Evolutionary conservation across 2,797 vertebrate genomes (phyloP).

Genomic region (Potorous gilbertii): DNA sequence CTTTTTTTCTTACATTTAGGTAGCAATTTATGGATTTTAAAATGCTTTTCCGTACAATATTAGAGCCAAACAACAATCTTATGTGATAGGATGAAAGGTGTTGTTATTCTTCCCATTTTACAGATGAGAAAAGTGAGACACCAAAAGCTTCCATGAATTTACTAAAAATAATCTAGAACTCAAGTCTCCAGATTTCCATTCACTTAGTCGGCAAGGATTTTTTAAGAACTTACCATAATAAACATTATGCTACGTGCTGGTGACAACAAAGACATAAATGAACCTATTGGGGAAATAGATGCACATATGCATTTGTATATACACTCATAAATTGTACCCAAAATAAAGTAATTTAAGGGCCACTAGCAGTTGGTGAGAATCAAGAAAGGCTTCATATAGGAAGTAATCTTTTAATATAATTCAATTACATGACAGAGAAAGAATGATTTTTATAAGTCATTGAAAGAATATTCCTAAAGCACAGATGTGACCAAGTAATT

Average conservation of each 20-base stretch:
- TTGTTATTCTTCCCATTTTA: background rate
- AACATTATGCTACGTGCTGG: background rate
- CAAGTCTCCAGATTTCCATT: background rate
- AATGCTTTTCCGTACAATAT: background rate
- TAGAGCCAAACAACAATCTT: background rate
- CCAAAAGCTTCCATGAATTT: background rate
- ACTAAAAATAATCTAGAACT: background rate
- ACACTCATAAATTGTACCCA: background rate
- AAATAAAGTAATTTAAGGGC: background rate
- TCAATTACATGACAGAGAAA: background rate
- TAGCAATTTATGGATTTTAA: background rate
- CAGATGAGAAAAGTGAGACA: background rate
- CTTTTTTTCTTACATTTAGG: background rate
- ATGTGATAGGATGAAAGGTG: background rate
- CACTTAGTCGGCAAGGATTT: background rate
- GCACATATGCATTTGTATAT: background rate
- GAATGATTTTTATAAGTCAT: background rate
- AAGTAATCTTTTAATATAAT: background rate
- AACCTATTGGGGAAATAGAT: background rate
- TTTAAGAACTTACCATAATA: background rate
- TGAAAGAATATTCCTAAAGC: background rate
- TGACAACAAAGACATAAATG: background rate
- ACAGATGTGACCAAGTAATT: no score
- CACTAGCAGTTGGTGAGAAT: background rate
- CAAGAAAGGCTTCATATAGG: background rate